Evolutionary conservation across 2,113 vertebrate genomes (phyloP).

Genomic region (Ancistrus triradiatus): DNA sequence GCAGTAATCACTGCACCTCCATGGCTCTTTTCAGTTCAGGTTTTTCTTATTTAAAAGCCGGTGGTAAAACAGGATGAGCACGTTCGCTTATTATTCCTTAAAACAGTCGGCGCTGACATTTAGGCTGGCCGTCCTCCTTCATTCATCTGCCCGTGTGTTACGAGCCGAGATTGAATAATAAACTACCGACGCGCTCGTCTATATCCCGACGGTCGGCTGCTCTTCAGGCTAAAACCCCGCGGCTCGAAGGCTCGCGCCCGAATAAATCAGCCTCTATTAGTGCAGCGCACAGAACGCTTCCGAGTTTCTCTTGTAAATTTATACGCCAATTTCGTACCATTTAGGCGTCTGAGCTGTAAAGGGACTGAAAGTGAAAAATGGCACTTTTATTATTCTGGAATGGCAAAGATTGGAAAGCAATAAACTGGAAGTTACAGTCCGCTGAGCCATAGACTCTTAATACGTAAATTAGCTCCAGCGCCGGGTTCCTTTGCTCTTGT

Average conservation of each 20-base stretch:
- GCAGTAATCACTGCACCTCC: no score
- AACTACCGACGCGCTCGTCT: neutral
- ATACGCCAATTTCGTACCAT: constrained; percentile 25
- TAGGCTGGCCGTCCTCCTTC: no score
- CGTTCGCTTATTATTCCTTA: no score
- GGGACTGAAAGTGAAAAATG: constrained; percentile 45
- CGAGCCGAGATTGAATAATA: neutral
- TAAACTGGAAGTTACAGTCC: constrained; percentile 60
- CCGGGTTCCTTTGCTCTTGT: neutral
- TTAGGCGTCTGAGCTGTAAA: constrained; percentile 38
- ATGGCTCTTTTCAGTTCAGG: no score
- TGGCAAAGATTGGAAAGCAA: constrained; percentile 51
- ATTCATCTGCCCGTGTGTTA: neutral
- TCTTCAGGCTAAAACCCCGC: neutral
- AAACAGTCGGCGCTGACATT: no score
- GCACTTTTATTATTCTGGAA: constrained; percentile 50
- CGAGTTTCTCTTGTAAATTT: constrained; percentile 23
- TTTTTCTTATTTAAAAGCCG: no score
- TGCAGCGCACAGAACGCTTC: neutral
- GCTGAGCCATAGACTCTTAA: constrained; percentile 68
- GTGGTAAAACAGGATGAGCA: no score
- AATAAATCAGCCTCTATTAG: constrained; percentile 23
- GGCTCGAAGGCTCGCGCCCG: neutral
- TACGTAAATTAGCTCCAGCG: constrained; percentile 55
- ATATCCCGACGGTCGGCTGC: neutral